phyloP scores from a whole-genome alignment of 2,888 invertebrate genomes.

The Eupithecia subfuscata region DNA sequence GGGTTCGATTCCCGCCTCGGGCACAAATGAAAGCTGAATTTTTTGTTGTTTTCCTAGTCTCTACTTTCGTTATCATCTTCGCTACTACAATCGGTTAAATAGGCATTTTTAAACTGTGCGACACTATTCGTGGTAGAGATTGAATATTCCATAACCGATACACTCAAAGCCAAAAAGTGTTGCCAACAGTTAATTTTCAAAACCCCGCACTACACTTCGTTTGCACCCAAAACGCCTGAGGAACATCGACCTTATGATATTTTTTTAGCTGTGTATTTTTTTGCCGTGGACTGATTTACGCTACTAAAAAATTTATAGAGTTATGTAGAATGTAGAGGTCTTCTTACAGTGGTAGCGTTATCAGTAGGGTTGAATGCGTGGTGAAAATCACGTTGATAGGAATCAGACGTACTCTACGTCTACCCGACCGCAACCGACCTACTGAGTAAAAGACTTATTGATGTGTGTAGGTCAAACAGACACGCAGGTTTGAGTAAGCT shows the following conservation, averaged over 20 bases:
- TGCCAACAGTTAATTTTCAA: too few relatives aligned
- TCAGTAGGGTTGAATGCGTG: conserved; percentile 81
- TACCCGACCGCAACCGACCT: conserved; percentile 26
- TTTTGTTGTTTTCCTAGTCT: too few relatives aligned
- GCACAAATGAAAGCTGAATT: too few relatives aligned
- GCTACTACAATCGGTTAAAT: too few relatives aligned
- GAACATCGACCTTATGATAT: neutral
- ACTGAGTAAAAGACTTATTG: neutral
- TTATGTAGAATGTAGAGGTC: conserved; percentile 44
- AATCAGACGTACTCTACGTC: conserved; percentile 78
- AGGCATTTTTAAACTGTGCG: too few relatives aligned
- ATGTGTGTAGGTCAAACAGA: neutral
- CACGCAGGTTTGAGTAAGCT: neutral
- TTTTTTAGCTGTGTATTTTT: too few relatives aligned
- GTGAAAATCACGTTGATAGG: conserved; percentile 77
- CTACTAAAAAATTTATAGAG: neutral
- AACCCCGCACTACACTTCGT: too few relatives aligned
- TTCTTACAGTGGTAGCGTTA: conserved; percentile 65
- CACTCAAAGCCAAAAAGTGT: too few relatives aligned
- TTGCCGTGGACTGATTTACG: neutral
- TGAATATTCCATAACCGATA: too few relatives aligned
- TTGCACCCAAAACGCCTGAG: neutral
- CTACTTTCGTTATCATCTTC: too few relatives aligned
- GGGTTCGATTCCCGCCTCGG: too few relatives aligned
- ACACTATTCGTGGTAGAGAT: too few relatives aligned